Evolutionary conservation across 2,113 vertebrate species (phyloP).

Genomic region (Bubo scandiacus): DNA sequence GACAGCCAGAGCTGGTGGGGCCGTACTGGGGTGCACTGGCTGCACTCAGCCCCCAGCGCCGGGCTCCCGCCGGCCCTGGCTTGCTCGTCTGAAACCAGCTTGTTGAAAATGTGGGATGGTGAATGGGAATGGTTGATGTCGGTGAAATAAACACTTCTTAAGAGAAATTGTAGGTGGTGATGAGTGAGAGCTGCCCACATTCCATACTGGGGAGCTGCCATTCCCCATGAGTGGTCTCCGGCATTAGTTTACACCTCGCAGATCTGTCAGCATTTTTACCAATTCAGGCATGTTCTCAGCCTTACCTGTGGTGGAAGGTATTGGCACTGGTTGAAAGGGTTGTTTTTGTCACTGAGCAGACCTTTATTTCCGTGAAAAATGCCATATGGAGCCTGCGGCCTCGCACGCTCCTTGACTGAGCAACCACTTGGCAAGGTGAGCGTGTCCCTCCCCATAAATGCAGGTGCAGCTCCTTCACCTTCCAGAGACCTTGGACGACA

Average conservation of each 20-base stretch:
- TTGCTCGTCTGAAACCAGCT: accelerated
- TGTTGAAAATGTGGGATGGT: neutral
- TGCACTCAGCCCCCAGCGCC: accelerated
- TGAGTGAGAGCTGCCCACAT: neutral
- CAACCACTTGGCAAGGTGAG: neutral
- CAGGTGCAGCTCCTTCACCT: neutral
- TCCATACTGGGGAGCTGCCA: accelerated
- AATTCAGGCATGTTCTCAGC: accelerated
- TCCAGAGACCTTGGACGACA: neutral
- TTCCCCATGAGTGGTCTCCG: neutral
- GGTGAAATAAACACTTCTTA: neutral
- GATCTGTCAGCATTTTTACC: accelerated
- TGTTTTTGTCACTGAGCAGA: neutral
- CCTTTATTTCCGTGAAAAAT: slow-evolving; percentile 16
- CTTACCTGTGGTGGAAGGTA: neutral
- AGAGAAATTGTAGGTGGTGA: neutral
- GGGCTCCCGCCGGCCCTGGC: accelerated
- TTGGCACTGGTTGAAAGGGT: neutral
- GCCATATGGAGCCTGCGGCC: slow-evolving; percentile 26
- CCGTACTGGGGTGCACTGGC: accelerated
- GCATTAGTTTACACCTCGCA: neutral
- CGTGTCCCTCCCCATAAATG: neutral
- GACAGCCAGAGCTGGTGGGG: neutral
- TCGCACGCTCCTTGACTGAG: neutral
- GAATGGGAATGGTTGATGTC: accelerated